phyloP scores from a whole-genome alignment of 2,113 vertebrate species.

The Halichoeres trimaculatus region DNA sequence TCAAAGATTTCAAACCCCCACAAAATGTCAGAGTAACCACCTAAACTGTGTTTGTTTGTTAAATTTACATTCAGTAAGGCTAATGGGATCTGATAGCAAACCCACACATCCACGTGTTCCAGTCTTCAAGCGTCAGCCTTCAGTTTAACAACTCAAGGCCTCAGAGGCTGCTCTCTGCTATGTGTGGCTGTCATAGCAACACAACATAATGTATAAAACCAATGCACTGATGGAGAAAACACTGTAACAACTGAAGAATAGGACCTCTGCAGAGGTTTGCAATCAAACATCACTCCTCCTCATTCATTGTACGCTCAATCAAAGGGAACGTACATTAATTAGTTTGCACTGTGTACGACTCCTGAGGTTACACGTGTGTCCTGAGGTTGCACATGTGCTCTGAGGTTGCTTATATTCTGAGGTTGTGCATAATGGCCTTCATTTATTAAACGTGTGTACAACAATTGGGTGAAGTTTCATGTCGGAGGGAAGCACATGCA shows the following conservation, averaged over 20 bases:
- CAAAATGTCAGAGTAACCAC: slow-evolving; percentile 60
- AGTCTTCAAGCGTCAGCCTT: not conserved
- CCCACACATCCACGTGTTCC: slow-evolving; percentile 5
- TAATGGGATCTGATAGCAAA: not conserved
- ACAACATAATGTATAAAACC: slow-evolving; percentile 30
- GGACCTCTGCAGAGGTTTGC: not conserved
- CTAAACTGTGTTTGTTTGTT: not conserved
- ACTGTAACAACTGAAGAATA: too few relatives aligned
- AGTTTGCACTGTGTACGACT: too few relatives aligned
- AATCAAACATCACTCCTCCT: slow-evolving; percentile 7
- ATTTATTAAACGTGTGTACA: too few relatives aligned
- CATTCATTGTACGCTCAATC: not conserved
- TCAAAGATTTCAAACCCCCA: slow-evolving; percentile 28
- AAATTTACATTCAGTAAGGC: not conserved
- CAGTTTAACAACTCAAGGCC: slow-evolving; percentile 14
- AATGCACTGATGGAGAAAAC: too few relatives aligned
- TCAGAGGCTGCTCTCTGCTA: slow-evolving; percentile 11
- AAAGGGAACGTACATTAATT: too few relatives aligned
- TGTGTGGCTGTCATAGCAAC: slow-evolving; percentile 50
- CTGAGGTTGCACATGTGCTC: too few relatives aligned
- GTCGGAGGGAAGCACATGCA: too few relatives aligned
- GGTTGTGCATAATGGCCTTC: too few relatives aligned
- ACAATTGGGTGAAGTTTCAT: too few relatives aligned
- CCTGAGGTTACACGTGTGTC: too few relatives aligned
- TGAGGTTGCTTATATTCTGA: too few relatives aligned